Evolutionary conservation across 2,113 vertebrate genomes (phyloP), one percentile per base, ranked within the genome.

Genomic region (Prunella himalayana): DNA sequence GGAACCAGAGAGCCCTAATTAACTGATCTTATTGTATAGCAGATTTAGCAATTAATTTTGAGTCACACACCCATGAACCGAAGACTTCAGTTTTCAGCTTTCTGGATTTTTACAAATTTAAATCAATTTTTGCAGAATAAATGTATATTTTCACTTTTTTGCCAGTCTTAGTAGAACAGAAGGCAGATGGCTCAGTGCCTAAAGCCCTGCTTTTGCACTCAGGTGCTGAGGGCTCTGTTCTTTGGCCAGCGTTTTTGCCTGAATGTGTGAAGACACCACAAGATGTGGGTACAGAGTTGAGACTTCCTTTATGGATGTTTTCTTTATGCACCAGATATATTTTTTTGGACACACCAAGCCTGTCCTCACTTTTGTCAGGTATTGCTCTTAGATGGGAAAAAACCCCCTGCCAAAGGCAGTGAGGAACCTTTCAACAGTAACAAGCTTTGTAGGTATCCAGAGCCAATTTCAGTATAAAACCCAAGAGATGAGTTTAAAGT

Each of bases 1-100:
- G 83, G 90, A 96, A 95, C 79, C 96, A 94, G 54, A 90, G 33
- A 73, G 30, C 76, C 88, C 90, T 95, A 94, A 95, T 96, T 97
- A 96, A 93, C 76, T 83, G 92, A 94, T 96, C 71, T 92, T 92
- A 86, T 92, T 96, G 92, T 94, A 84, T 59, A 93, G 86, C 82
- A 93, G 90, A 65, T 95, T 97, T 97, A 96, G 95, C 92, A 96
- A 95, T 97, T 96, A 97, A 96, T 94, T 96, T 88, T 97, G 82
- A 95, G 90, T 93, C 89, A 86, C 88, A 66, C 76, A 81, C 3
- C 71, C 33, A 59, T 94, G 94, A 94, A 83, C 90, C 15, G 39
- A 73, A 92, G 76, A 87, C 42, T 90, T 80, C 56, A 45, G 86
- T 65, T 94, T 95, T 93, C 90, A 92, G 88, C 92, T 70, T 92